Base-by-base conservation (phyloP, 2,113 vertebrate genomes). In the Rissa tridactyla region DNA sequence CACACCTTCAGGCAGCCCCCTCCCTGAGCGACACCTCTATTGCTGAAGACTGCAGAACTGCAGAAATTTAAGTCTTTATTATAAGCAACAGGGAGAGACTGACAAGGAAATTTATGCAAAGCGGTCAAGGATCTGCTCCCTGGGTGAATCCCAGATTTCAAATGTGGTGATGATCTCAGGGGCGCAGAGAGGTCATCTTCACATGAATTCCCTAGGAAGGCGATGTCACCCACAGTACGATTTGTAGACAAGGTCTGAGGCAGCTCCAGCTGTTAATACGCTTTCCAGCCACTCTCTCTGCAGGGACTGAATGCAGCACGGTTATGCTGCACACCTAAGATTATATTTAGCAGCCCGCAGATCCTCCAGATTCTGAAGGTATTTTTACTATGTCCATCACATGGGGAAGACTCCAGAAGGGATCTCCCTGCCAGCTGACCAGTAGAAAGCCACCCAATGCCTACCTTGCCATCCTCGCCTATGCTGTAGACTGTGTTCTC, bases 401-500 rank as follows among this genome's bases (percentile, higher is more conserved):
- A 46, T 1, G 2, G 52, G 47, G 34, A 86, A 82, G 18, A 73
- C 18, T 52, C 10, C 64, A 40, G 40, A 75, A 62, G 22, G 49
- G 23, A 57, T 52, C 27, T 69, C 22, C 19, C 46, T 54, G 44
- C 22, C 51, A n/a, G 44, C 7, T 82, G 34, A 85, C 27, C 32
- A 52, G 26, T 1, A 68, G 42, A 27, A 78, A 26, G 34, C 58
- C 46, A 81, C 36, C 6, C 80, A 85, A 5, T 75, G 5, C 97
- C 75, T 76, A 99, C 99, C 99, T 99, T 99, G 55, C 99, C 99
- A 3, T 99, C 99, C 94, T 99, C 99, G 18, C 99, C 99, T 11
- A 99, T 98, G 96, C 99, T 99, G 97, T 99, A 99, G 88, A 99
- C 99, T 0, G 99, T 98, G 90, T 99, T 99, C 96, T 99, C 99